Percentiles rank a stretch among this genome's conserved stretches.
Evolutionary conservation across 2,888 invertebrate genomes (phyloP).

Genomic region (Sinelater perroti): DNA sequence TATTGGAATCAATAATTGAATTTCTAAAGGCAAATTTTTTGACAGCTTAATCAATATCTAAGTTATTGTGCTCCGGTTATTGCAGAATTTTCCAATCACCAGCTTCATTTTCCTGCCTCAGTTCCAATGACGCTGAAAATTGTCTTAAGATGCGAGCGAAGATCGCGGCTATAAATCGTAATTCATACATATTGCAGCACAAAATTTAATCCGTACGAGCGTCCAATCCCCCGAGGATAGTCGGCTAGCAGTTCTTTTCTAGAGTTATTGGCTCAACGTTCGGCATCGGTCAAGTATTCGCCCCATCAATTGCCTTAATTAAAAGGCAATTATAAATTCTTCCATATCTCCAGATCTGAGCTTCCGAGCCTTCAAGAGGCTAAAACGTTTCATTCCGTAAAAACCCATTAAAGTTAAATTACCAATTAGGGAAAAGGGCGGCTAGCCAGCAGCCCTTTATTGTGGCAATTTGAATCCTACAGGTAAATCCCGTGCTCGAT

Average conservation of each 20-base stretch:
- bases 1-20: no score
- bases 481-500: conserved; percentile 24
- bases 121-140: conserved; percentile 1
- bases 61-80: no score
- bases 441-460: conserved; percentile 23
- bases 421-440: conserved; percentile 31
- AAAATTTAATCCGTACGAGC: conserved; percentile 35
- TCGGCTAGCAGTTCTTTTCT: conserved; percentile 29
- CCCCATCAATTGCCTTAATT: conserved; percentile 33
- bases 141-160: conserved; percentile 22
- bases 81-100: no score
- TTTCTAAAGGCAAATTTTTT: no score
- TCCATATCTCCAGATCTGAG: conserved; percentile 29
- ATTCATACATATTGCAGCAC: conserved; percentile 34
- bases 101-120: not conserved
- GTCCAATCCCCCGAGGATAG: conserved; percentile 24
- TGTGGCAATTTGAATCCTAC: conserved; percentile 16
- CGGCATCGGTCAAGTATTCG: conserved; percentile 28
- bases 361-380: conserved; percentile 23
- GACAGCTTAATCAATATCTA: no score
- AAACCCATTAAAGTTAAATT: conserved; percentile 30
- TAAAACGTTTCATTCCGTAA: conserved; percentile 27
- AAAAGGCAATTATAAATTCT: conserved; percentile 35
- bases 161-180: conserved; percentile 31
- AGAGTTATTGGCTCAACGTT: conserved; percentile 24